Percentiles rank a stretch among this genome's conserved stretches.
Conservation (phyloP, 2,797 vertebrate genomes). For the Lepus townsendii region DNA sequence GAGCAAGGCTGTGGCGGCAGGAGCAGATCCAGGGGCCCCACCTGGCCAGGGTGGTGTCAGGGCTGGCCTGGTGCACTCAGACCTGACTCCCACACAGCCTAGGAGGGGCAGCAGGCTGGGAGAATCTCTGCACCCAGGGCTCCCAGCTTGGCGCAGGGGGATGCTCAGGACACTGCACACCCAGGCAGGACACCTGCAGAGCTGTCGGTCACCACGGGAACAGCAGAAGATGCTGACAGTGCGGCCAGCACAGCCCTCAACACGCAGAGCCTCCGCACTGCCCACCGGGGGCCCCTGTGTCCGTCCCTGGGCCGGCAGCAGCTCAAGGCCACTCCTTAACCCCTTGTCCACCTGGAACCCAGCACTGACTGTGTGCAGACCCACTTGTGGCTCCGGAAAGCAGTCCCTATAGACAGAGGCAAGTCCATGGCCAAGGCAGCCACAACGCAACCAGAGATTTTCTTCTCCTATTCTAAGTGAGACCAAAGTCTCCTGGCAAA, state of each 20-base stretch:
- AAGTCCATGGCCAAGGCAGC: not conserved
- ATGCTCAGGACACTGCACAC: not conserved
- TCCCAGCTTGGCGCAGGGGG: slow-evolving; percentile 34
- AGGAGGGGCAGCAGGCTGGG: slow-evolving; percentile 34
- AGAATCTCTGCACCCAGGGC: not conserved
- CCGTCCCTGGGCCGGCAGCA: not conserved
- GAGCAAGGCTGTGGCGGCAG: not conserved
- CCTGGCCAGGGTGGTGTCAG: not conserved
- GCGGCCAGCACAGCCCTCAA: not conserved
- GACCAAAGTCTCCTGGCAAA: not conserved
- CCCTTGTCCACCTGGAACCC: not conserved
- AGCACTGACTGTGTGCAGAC: not conserved
- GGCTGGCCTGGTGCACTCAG: slow-evolving; percentile 67
- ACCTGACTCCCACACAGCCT: slow-evolving; percentile 63
- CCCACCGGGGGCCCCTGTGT: not conserved
- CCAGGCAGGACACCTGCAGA: not conserved
- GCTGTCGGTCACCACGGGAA: rapidly evolving
- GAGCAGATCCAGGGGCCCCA: slow-evolving; percentile 47
- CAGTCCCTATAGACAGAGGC: not conserved
- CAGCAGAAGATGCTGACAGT: not conserved
- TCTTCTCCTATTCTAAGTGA: not conserved
- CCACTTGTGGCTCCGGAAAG: not conserved
- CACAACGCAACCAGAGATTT: rapidly evolving
- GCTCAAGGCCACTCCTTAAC: not conserved
- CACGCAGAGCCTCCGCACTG: rapidly evolving